Conservation (phyloP, 2,888 invertebrate genomes). For the Bhutanitis thaidina region DNA sequence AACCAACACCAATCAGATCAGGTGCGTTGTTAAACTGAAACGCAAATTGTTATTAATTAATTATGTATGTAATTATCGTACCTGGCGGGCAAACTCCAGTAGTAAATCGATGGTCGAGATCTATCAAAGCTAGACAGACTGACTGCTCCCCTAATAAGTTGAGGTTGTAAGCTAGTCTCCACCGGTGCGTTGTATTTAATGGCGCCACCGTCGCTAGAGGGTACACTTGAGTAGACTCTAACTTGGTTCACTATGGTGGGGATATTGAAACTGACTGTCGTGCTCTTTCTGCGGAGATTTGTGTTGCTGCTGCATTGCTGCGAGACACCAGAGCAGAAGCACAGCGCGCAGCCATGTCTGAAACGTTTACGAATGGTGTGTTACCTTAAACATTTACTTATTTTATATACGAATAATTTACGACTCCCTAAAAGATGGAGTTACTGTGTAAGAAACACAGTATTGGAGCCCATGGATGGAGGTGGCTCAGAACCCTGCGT, state of each 20-base stretch:
- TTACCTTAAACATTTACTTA: too few relatives aligned
- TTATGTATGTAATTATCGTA: conserved; percentile 31
- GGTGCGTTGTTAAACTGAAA: too few relatives aligned
- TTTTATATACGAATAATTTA: too few relatives aligned
- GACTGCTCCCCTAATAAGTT: conserved; percentile 81
- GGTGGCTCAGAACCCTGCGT: too few relatives aligned
- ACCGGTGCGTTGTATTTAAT: conserved; percentile 54
- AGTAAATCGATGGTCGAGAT: conserved; percentile 83
- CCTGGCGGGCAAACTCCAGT: conserved; percentile 90
- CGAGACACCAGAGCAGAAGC: conserved; percentile 97
- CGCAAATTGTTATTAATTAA: too few relatives aligned
- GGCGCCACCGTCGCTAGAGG: conserved; percentile 35
- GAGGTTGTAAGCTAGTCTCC: conserved; percentile 53
- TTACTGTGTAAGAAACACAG: too few relatives aligned
- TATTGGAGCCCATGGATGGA: too few relatives aligned
- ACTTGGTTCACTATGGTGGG: conserved; percentile 56
- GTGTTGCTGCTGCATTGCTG: conserved; percentile 89
- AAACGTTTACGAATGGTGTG: conserved; percentile 1
- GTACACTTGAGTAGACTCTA: conserved; percentile 52
- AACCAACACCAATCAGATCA: too few relatives aligned
- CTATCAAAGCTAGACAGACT: conserved; percentile 80
- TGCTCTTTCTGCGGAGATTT: conserved; percentile 82
- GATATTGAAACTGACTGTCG: conserved; percentile 51
- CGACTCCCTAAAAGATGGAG: too few relatives aligned
- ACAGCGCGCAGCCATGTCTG: conserved; percentile 92